Evolutionary conservation across 2,797 vertebrate species (phyloP), one percentile per base, ranked within the genome.

Genomic region (Varecia variegata): DNA sequence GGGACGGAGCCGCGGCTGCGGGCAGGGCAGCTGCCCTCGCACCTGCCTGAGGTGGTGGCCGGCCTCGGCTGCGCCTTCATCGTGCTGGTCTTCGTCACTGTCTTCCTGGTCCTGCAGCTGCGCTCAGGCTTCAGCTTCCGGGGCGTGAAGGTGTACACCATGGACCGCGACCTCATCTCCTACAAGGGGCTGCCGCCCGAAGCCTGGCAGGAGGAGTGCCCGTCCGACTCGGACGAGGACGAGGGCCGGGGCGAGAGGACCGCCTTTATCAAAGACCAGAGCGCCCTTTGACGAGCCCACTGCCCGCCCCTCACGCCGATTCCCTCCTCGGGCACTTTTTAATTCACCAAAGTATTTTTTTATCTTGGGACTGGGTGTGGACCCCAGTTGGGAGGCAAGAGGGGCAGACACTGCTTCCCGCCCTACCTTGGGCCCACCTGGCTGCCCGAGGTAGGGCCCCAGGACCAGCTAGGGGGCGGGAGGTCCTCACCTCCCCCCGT

Each of bases 211-310:
- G 99, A 99, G 88, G 99, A 99, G 4, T 97, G 98, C 35, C 99
- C 99, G 9, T 99, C 99, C 0, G 99, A 99, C 98, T 99, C 99
- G 0, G 99, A 99, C 60, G 99, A 99, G 96, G 99, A 99, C 1
- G 99, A 99, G 97, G 97, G 98, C 97, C 99, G 99, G 95, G 99
- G 99, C 62, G 99, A 99, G 99, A 99, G 99, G 99, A 99, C 99
- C 99, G 99, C 99, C 99, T 99, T 99, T 98, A 99, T 99, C 99
- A 99, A 99, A 99, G 99, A 99, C 99, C 99, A 99, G 99, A 99
- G 99, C 99, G 99, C 99, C 99, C 99, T 99, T 99, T 99, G 99
- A 99, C 98, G 98, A 98, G 98, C 98, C 97, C 68, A 52, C 88
- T 68, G 67, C 92, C 96, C 35, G 73, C 90, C 96, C 93, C 87